Evolutionary conservation across 1,140 invertebrate genomes (phyloP).

Genomic region (Megathymus violae): DNA sequence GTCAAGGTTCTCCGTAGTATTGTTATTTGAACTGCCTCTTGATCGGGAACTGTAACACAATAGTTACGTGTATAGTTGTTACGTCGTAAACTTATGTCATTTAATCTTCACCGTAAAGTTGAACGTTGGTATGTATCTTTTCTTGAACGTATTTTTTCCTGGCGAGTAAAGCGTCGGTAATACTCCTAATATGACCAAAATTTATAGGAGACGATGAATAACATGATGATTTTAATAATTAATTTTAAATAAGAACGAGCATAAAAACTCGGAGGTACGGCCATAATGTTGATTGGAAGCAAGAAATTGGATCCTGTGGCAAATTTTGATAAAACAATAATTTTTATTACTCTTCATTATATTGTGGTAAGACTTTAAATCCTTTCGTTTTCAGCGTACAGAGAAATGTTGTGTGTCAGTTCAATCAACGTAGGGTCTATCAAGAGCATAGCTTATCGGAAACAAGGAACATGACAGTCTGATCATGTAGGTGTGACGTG

Average conservation of each 20-base stretch:
- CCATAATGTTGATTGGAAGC: too few relatives aligned
- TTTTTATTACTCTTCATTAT: too few relatives aligned
- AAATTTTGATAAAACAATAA: too few relatives aligned
- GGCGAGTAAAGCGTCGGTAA: too few relatives aligned
- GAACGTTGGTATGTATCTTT: neutral
- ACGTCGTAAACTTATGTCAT: neutral
- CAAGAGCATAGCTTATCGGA: constrained; percentile 3
- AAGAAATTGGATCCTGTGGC: too few relatives aligned
- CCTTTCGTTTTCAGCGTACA: neutral
- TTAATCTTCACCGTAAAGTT: neutral
- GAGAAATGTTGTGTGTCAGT: constrained; percentile 3
- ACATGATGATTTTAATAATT: too few relatives aligned
- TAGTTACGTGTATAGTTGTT: neutral
- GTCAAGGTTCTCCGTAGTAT: neutral
- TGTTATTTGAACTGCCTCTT: neutral
- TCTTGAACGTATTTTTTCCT: too few relatives aligned
- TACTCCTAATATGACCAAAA: too few relatives aligned
- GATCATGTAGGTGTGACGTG: neutral
- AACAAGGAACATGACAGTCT: neutral
- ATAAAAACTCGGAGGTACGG: too few relatives aligned
- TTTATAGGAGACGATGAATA: too few relatives aligned
- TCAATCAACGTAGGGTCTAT: neutral
- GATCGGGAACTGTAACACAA: constrained; percentile 2
- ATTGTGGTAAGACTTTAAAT: neutral
- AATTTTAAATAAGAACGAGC: too few relatives aligned